Evolutionary conservation across 2,888 invertebrate species (phyloP).

Genomic region (Lithosia quadra): DNA sequence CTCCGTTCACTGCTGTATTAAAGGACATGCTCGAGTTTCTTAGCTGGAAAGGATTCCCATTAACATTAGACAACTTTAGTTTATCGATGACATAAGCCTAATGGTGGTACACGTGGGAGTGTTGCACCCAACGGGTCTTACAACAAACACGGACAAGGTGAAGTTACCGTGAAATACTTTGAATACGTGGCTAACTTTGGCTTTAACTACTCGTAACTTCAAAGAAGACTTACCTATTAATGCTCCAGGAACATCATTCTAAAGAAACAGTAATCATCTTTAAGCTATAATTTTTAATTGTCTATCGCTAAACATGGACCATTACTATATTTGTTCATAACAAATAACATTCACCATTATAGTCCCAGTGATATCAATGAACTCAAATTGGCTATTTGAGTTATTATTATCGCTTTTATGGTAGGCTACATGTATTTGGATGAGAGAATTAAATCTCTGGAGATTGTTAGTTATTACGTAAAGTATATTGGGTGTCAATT

Average conservation of each 20-base stretch:
- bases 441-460: constrained; percentile 35
- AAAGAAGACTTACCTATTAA: neutral
- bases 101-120: neutral
- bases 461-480: constrained; percentile 24
- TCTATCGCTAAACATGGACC: neutral
- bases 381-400: constrained; percentile 28
- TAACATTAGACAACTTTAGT: constrained; percentile 1
- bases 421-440: constrained; percentile 35
- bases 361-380: constrained; percentile 17
- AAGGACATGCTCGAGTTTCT: neutral
- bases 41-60: neutral
- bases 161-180: neutral
- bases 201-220: neutral
- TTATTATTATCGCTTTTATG: constrained; percentile 41
- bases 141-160: constrained; percentile 1
- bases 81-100: neutral
- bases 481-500: constrained; percentile 37
- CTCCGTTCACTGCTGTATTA: neutral
- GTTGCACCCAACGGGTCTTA: constrained; percentile 4
- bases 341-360: neutral
- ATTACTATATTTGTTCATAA: neutral
- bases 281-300: neutral
- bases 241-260: neutral
- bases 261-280: neutral
- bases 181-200: neutral